Conservation (phyloP, 2,113 vertebrate genomes). For the Crypturellus undulatus region DNA sequence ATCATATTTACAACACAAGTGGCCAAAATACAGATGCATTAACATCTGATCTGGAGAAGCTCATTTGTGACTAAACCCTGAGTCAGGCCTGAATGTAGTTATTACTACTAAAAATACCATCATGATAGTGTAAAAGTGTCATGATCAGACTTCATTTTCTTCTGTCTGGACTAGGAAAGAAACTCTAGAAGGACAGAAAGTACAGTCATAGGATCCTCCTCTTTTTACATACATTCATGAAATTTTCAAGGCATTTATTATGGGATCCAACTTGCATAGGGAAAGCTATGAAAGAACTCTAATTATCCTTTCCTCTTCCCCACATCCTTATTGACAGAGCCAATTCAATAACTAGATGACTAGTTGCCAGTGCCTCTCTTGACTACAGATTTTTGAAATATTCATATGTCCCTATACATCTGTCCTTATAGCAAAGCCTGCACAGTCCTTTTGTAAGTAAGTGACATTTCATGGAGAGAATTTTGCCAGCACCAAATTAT, state of each 20-base stretch:
- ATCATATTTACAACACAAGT: not conserved
- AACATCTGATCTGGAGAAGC: not conserved
- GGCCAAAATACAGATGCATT: not conserved
- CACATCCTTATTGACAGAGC: constrained; percentile 67
- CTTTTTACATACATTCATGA: constrained; percentile 22
- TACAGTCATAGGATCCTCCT: constrained; percentile 11
- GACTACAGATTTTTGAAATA: constrained; percentile 72
- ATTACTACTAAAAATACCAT: not conserved
- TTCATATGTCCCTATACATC: constrained; percentile 71
- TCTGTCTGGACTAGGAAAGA: not conserved
- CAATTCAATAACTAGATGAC: constrained; percentile 70
- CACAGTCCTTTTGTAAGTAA: constrained; percentile 65
- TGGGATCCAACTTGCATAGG: constrained; percentile 60
- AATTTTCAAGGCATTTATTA: constrained; percentile 57
- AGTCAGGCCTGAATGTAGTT: not conserved
- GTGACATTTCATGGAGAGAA: constrained; percentile 63
- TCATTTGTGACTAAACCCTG: not conserved
- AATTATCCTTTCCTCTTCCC: constrained; percentile 63
- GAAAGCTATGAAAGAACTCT: constrained; percentile 71
- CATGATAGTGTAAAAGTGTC: not conserved
- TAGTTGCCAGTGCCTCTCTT: constrained; percentile 72
- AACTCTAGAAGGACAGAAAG: constrained; percentile 38
- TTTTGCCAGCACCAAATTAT: constrained; percentile 63
- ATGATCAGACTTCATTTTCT: not conserved
- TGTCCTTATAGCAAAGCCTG: constrained; percentile 58